Base-by-base conservation (phyloP, 1,140 invertebrate species). In the Psix sp. region DNA sequence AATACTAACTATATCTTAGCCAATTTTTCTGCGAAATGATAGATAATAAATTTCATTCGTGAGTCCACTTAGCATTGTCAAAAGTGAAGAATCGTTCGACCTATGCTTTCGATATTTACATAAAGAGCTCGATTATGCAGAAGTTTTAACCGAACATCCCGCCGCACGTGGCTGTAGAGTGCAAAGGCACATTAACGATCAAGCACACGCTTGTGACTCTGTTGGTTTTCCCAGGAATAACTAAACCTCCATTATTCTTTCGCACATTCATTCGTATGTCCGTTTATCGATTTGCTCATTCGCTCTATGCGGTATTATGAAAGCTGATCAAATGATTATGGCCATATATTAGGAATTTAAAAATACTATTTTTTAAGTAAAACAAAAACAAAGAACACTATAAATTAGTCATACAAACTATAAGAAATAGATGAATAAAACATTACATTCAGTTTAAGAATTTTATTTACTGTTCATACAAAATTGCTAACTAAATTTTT, bases 221-320 rank as follows among this genome's bases (percentile, higher is more conserved):
- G 54, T 60, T 60, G 54, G 48, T 51, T 59, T 68, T 59, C 54
- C 65, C 54, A 68, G 54, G 31, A 33, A 51, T 38, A 60, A 39
- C 65, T 48, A 52, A 68, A 60, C 48, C 46, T 59, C 65, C 54
- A 59, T 68, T 68, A 59, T 68, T 59, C 54, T 68, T 68, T 68
- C 54, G 35, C 63, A 67, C 43, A 45, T 51, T 52, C 54, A 45
- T 68, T 36, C 65, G 52, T 43, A 5, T 51, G 46, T 51, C 20
- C 46, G 38, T 29, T 14, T 68, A 68, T 68, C 46, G 65, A 68
- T 68, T 68, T 18, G 45, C 43, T 33, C 17, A 29, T 35, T 13
- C n/a, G 29, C 57, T 33, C 29, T 24, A 14, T 26, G 20, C n/a
- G 21, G 9, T 24, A 24, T n/a, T n/a, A n/a, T n/a, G n/a, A n/a